phyloP scores from a whole-genome alignment of 2,113 vertebrate genomes.

The Brevimyrus niger region DNA sequence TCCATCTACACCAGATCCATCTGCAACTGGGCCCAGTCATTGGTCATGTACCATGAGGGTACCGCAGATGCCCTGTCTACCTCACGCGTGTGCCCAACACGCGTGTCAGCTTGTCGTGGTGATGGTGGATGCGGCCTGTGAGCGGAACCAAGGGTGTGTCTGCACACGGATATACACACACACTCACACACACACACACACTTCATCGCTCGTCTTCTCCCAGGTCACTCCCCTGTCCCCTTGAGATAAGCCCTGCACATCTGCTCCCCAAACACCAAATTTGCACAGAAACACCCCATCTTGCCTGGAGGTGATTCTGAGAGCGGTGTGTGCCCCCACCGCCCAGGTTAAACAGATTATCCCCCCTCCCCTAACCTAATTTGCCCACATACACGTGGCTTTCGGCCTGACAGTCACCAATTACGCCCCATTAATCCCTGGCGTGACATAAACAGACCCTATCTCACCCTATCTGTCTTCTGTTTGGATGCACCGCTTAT shows the following conservation, averaged over 20 bases:
- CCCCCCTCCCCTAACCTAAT: slow-evolving; percentile 36
- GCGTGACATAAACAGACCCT: neutral
- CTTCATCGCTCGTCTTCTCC: neutral
- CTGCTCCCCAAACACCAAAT: slow-evolving; percentile 39
- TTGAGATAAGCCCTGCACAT: slow-evolving; percentile 46
- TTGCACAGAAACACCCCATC: neutral
- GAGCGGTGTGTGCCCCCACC: neutral
- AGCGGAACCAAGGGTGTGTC: neutral
- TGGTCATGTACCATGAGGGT: neutral
- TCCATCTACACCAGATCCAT: neutral
- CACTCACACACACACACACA: neutral
- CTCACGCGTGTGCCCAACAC: neutral
- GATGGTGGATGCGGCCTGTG: neutral
- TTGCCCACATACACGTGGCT: slow-evolving; percentile 28
- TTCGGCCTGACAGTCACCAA: slow-evolving; percentile 31
- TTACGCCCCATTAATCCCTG: slow-evolving; percentile 24
- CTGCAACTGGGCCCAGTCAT: neutral
- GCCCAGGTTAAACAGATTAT: slow-evolving; percentile 33
- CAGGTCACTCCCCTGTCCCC: slow-evolving; percentile 18
- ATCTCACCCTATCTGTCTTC: neutral
- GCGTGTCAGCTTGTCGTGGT: neutral
- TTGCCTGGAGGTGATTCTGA: neutral
- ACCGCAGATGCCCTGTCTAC: neutral
- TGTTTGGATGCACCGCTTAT: neutral
- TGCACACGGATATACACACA: neutral